Evolutionary conservation across 35 echinoderm and acorn worm species (phyloP), one percentile per base, ranked within the genome.

Genomic region (Apostichopus californicus): DNA sequence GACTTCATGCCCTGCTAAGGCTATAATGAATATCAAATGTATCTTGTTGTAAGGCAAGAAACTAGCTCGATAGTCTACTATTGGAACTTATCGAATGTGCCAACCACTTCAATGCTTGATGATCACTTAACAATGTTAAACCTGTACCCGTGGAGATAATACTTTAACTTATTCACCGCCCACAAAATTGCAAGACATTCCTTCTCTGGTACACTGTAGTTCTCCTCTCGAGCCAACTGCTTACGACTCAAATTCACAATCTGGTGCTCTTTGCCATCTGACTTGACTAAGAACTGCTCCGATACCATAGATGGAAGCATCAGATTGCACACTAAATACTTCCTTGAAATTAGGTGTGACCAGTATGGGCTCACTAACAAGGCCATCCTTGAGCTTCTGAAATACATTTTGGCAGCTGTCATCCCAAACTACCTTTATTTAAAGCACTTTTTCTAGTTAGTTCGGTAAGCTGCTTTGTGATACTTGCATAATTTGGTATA

Each of bases 221-320:
- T 34, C 8, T 93, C 79, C 75, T 93, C 57, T 21, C 79, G 65
- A 9, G 80, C 58, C 18, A 56, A 26, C 11, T 86, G 66, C 54
- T 93, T 93, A 5, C 81, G 81, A 20, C 58, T 86, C 54, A 83
- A 84, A 25, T 71, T 77, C n/a, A 58, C 82, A 71, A 91, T 86
- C 15, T 78, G 93, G 70, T 94, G 88, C 56, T 94, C 88, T 25
- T 91, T 66, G 9, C 79, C 77, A 9, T 90, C 28, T 1, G 26
- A 64, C 23, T 61, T 94, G 88, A 77, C 77, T 84, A 4, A 91
- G 79, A 17, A 80, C 94, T 8, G 56, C 94, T 75, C 90, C 90
- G 2, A 95, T 8, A 4, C 23, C 90, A 34, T 15, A 60, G 5
- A 78, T 60, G 8, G 80, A 87, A 8, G 93, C 93, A 94, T 90